Conservation (phyloP, 2,888 invertebrate species). For the Muschampia plurimacula region DNA sequence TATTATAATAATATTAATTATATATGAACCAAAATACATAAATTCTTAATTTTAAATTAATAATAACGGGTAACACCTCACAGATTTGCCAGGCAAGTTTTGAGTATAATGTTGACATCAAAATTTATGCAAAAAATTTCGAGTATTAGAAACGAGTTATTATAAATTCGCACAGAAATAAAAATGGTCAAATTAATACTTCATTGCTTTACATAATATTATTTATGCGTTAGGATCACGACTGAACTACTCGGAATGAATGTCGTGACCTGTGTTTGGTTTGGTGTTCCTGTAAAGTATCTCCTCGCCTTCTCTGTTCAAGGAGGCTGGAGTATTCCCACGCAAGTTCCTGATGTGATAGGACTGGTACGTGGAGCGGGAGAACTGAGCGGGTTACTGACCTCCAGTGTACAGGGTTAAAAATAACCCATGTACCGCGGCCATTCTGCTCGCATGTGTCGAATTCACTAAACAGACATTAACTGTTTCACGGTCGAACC, state of each 20-base stretch:
- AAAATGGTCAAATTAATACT: too few relatives aligned
- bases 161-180: too few relatives aligned
- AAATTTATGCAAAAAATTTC: too few relatives aligned
- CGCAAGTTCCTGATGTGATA: constrained; percentile 81
- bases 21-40: too few relatives aligned
- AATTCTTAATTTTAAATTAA: too few relatives aligned
- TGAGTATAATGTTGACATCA: too few relatives aligned
- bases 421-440: constrained; percentile 67
- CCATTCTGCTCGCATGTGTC: constrained; percentile 84
- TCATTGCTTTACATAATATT: not conserved
- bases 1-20: too few relatives aligned
- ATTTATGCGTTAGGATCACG: constrained; percentile 17
- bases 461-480: constrained; percentile 81
- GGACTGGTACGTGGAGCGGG: constrained; percentile 79
- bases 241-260: constrained; percentile 19
- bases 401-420: constrained; percentile 80
- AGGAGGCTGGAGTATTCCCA: constrained; percentile 75
- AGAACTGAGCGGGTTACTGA: constrained; percentile 82
- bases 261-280: constrained; percentile 48
- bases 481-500: constrained; percentile 84
- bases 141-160: too few relatives aligned
- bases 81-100: too few relatives aligned
- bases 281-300: constrained; percentile 32
- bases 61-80: too few relatives aligned
- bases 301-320: constrained; percentile 51